Evolutionary conservation across 1,140 invertebrate species (phyloP).

Genomic region (Penaeus chinensis): DNA sequence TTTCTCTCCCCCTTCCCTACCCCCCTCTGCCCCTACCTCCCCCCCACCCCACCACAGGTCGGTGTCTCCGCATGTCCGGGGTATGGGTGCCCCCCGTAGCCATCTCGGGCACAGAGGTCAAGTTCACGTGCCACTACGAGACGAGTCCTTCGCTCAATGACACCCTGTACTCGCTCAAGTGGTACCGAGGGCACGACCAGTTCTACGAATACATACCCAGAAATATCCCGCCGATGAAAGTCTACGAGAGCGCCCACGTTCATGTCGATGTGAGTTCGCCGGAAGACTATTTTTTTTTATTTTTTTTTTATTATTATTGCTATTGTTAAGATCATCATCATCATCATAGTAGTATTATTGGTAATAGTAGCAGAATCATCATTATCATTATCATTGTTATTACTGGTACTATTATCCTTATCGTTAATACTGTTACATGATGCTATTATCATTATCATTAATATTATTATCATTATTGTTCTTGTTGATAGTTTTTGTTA

Average conservation of each 20-base stretch:
- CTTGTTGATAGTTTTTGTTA: too few species aligned
- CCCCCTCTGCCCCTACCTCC: background rate
- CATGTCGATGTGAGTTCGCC: constrained; percentile 2
- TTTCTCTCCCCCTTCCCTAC: too few species aligned
- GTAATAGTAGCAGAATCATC: too few species aligned
- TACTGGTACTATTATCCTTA: too few species aligned
- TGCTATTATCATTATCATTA: too few species aligned
- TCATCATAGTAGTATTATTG: too few species aligned
- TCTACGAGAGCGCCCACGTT: background rate
- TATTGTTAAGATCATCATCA: too few species aligned
- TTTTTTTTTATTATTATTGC: too few species aligned
- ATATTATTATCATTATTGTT: too few species aligned
- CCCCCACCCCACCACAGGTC: background rate
- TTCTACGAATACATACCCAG: constrained; percentile 13
- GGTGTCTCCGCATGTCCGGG: background rate
- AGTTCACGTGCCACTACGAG: background rate
- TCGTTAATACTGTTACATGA: too few species aligned
- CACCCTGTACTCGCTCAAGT: background rate
- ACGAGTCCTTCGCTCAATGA: background rate
- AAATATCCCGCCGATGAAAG: background rate
- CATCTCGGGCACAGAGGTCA: background rate
- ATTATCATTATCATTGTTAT: too few species aligned
- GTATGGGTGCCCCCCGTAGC: background rate
- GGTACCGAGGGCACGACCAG: background rate
- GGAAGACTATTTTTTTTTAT: too few species aligned